Conservation (phyloP, 37 sponge, comb jelly and placozoan species). For the Aplysina aerophoba region DNA sequence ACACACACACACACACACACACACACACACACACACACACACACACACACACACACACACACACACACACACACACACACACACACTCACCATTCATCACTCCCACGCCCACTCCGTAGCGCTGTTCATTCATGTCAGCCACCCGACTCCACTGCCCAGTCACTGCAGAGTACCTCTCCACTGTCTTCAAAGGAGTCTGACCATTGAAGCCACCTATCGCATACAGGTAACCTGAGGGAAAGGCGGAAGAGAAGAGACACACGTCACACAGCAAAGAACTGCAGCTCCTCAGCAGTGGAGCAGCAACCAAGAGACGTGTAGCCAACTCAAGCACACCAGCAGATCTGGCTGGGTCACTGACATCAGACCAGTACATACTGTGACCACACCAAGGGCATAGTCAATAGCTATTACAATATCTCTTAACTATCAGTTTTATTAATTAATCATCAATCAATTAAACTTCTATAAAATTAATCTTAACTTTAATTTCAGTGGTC, state of each 20-base stretch:
- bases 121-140: conserved; percentile 8
- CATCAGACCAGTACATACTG: too few species aligned
- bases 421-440: too few species aligned
- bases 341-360: too few species aligned
- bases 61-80: conserved; percentile 27
- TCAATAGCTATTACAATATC: too few species aligned
- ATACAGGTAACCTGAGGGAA: not conserved
- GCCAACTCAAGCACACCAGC: too few species aligned
- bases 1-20: conserved; percentile 30
- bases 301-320: too few species aligned
- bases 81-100: conserved; percentile 34
- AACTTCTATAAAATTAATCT: not conserved
- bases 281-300: not conserved
- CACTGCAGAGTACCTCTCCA: not conserved
- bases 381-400: too few species aligned
- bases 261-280: not conserved
- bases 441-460: too few species aligned
- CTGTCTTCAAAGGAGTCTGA: conserved; percentile 21
- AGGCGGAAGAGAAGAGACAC: too few species aligned
- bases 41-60: conserved; percentile 18
- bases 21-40: conserved; percentile 29
- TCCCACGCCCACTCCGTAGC: conserved; percentile 37
- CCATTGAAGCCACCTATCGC: conserved; percentile 36
- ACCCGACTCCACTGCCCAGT: conserved; percentile 21
- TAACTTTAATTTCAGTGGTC: too few species aligned